Evolutionary conservation across 2,888 invertebrate species (phyloP).

Genomic region (Habrosyne pyritoides): DNA sequence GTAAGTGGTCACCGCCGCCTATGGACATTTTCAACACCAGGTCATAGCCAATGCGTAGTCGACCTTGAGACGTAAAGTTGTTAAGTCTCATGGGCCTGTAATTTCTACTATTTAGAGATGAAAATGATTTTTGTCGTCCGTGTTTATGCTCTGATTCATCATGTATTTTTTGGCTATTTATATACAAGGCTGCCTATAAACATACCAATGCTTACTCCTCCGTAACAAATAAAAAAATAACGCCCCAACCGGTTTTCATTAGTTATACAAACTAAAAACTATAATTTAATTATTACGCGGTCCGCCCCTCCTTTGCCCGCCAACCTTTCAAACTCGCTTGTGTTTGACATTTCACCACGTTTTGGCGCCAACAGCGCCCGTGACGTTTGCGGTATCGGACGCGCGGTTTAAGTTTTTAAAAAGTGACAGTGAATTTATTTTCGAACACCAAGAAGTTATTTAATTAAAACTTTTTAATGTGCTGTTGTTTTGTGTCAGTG

Average conservation of each 20-base stretch:
- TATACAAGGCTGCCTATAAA: background rate
- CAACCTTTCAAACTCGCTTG: constrained; percentile 50
- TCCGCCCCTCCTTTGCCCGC: constrained; percentile 52
- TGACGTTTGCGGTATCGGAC: constrained; percentile 11
- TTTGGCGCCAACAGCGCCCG: constrained; percentile 59
- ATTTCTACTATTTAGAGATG: no score
- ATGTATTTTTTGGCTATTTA: background rate
- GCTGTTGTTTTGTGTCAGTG: background rate
- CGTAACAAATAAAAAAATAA: constrained; percentile 5
- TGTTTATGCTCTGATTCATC: background rate
- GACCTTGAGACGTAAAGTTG: no score
- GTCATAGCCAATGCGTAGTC: no score
- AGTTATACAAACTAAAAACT: background rate
- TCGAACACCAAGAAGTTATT: constrained; percentile 1
- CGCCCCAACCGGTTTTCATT: background rate
- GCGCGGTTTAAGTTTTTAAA: constrained; percentile 28
- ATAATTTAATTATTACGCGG: constrained; percentile 1
- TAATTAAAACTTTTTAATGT: no score
- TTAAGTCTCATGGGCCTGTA: no score
- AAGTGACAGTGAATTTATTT: constrained; percentile 2
- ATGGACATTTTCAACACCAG: no score
- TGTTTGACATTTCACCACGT: constrained; percentile 69
- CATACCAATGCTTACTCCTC: constrained; percentile 20
- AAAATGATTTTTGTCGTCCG: no score
- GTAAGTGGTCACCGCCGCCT: no score